Conservation (phyloP, 1,140 invertebrate genomes). For the Cotesia chilonis region DNA sequence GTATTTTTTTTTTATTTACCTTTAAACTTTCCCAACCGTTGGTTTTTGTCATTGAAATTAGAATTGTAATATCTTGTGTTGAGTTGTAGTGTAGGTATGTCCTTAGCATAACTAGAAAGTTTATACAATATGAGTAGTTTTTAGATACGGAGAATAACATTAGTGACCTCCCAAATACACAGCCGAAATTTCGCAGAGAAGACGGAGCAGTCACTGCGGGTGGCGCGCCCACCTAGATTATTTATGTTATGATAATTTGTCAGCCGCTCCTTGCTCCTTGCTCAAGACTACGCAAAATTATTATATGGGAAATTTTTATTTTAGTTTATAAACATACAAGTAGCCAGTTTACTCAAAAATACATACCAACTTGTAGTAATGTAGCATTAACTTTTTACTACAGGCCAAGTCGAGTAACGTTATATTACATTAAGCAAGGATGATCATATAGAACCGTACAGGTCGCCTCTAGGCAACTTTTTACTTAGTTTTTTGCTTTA, state of each 20-base stretch:
- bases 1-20: neutral
- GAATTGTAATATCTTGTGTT: neutral
- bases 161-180: neutral
- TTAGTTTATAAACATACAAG: neutral
- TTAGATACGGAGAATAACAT: too few species aligned
- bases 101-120: too few species aligned
- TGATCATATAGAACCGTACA: conserved; percentile 10
- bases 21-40: neutral
- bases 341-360: neutral
- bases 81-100: too few species aligned
- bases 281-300: neutral
- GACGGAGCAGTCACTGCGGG: neutral
- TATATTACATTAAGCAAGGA: neutral
- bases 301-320: neutral
- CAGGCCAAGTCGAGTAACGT: neutral
- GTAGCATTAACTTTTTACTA: neutral
- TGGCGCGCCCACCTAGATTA: conserved; percentile 22
- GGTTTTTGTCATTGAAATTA: conserved; percentile 4
- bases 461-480: conserved; percentile 34
- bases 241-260: conserved; percentile 22
- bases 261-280: neutral
- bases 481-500: conserved; percentile 10
- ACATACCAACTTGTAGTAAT: neutral
- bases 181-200: conserved; percentile 1
- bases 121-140: too few species aligned